Base-by-base conservation (phyloP, 2,888 invertebrate genomes). In the Stenoptilia bipunctidactyla region DNA sequence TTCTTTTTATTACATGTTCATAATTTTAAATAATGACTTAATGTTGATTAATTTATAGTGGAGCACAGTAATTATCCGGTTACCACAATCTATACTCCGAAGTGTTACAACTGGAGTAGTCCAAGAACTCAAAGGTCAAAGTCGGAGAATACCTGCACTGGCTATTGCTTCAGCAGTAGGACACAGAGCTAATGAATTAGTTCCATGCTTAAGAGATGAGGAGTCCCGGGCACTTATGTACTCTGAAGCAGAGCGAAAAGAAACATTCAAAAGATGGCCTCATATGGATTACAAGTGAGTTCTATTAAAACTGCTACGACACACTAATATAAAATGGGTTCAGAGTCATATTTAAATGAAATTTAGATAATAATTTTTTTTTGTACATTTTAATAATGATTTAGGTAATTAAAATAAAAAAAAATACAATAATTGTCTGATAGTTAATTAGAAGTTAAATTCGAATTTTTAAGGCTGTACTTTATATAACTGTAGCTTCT, bases 281-380 rank as follows among this genome's bases (percentile, higher is more conserved):
- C 97, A 97, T 63, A 96, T 95, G 94, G 94, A 96, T 71, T 97
- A 96, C 79, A 96, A 96, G 94, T 94, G 64, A 82, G 85, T 76
- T 15, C n/a, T n/a, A n/a, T n/a, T n/a, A n/a, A 2, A 10, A 13
- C n/a, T n/a, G n/a, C n/a, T n/a, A 37, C 14, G 30, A 42, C 27
- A 37, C 15, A 35, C 15, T 36, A 37, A 14, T 13, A 36, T n/a
- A n/a, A n/a, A n/a, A n/a, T n/a, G n/a, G n/a, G n/a, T n/a, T n/a
- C n/a, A n/a, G n/a, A n/a, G n/a, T n/a, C n/a, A n/a, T n/a, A n/a
- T n/a, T n/a, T n/a, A n/a, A n/a, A n/a, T n/a, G n/a, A 27, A 27
- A 12, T 15, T 38, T n/a, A n/a, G n/a, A n/a, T n/a, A n/a, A n/a
- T n/a, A n/a, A n/a, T n/a, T n/a, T n/a, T n/a, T n/a, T n/a, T n/a